Base-by-base conservation (phyloP, 2,888 invertebrate species). In the Atherix ibis region DNA sequence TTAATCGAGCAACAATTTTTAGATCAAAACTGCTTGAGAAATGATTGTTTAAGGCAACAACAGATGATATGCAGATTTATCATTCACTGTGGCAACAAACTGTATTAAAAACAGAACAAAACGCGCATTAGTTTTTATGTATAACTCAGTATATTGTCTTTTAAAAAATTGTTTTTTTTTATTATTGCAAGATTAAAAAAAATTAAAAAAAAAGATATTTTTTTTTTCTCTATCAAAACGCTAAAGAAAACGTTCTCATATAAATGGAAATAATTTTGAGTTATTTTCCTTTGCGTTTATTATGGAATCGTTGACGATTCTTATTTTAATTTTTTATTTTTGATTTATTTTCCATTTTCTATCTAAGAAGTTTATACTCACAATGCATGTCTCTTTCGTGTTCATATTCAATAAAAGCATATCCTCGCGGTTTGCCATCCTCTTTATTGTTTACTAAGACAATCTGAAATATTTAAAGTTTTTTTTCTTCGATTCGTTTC, bases 351-450 rank as follows among this genome's bases (percentile, higher is more conserved):
- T 71, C 68, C 70, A 66, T 70, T 31, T 36, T 27, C 70, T 72
- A 72, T 71, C 72, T 72, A 71, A 34, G 12, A 17, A 16, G 18
- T 25, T 24, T 26, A 45, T 67, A 89, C 92, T 87, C 72, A 94
- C 94, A 89, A 66, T 97, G 97, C 98, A 98, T 99, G 65, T 99
- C 98, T 42, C 94, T 68, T 64, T 97, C 97, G 63, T 95, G 92
- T 62, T 97, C 95, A 65, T 94, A 98, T 64, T 98, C 98, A 52
- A 98, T 94, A 72, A 98, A 99, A 29, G 97, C 97, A 66, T 97
- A 98, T 42, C 98, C 98, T 46, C 97, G 73, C 8, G 95, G 97
- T 65, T 97, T 98, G 48, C 79, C 83, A 54, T 75, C 79, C 43
- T 81, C 73, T 44, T 76, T 80, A 64, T 88, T 88, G 55, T 78